Evolutionary conservation across 2,113 vertebrate genomes (phyloP), one percentile per base, ranked within the genome.

Genomic region (Deroptyus accipitrinus): DNA sequence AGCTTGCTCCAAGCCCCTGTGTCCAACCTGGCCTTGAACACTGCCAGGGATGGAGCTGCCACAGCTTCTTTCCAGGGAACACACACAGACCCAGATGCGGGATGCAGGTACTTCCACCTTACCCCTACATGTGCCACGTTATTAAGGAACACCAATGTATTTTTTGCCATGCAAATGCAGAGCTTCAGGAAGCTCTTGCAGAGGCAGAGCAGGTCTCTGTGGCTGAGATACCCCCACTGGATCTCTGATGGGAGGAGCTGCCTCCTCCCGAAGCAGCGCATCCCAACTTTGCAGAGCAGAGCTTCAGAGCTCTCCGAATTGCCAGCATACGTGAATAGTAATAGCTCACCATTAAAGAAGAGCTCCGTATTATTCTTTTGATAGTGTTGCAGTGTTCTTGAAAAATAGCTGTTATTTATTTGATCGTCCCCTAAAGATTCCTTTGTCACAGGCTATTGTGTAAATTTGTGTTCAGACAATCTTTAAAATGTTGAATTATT

Each of bases 401-500:
- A 97, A 88, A 97, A 97, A 96, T 79, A 95, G 39, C 81, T 95
- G 93, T 93, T 98, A 97, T 96, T 97, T 98, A 97, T 96, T 96
- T 96, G 90, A 96, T 95, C 6, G n/a, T 95, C 88, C 97, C 95
- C 97, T 19, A 13, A 96, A 97, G 96, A 95, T 96, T 88, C 90
- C 20, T 95, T 95, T 97, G 96, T 98, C 97, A 97, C 91, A 92
- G 86, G 88, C 95, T 96, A 95, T 94, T 98, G 97, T 98, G 95
- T 95, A 97, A 96, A 96, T 96, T 91, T 94, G 83, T 97, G 96
- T 97, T 95, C 97, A 97, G 94, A 86, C 92, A 90, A 86, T 95
- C 96, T 94, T 27, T 76, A 61, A 97, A 94, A 92, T 44, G 94
- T 92, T 94, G 95, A 98, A 97, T 98, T 98, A 97, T 96, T 97